Base-by-base conservation (phyloP, 30 jellyfish, hydroid and myxozoan genomes). In the Chironex yamaguchii region DNA sequence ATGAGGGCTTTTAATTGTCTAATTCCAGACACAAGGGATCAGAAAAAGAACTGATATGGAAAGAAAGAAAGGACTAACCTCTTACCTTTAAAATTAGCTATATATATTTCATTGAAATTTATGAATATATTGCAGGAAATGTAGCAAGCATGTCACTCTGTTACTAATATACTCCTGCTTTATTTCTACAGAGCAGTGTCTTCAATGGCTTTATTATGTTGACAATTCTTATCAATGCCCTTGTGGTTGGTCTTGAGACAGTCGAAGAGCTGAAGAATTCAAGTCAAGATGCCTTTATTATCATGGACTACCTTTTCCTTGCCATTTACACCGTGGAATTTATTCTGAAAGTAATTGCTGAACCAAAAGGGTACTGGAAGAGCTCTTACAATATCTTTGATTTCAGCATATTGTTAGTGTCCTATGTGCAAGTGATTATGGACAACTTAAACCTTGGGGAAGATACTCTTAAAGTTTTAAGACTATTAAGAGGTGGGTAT, bases 161-260 rank as follows among this genome's bases (percentile, higher is more conserved):
- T n/a, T n/a, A n/a, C n/a, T n/a, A n/a, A n/a, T n/a, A n/a, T n/a
- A n/a, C n/a, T n/a, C n/a, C n/a, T n/a, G n/a, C n/a, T 42, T 62
- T 87, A 1, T 14, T 35, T n/a, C 71, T 70, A 0, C 64, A 90
- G 97, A 90, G 78, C 68, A 73, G 89, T 1, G 42, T 75, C 2
- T 90, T 90, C 85, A 82, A 84, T 70, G 84, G 79, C 0, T 90
- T 82, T 50, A 85, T 90, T 76, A 90, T 90, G 97, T 50, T 90
- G 2, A 49, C 83, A 62, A 90, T 90, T 49, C 69, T 87, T 22
- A 76, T 90, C 67, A 83, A 90, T 35, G 95, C 97, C 11, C 66
- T 90, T n/a, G 97, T 90, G 26, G 74, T 90, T 76, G 97, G 97
- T 23, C 89, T 90, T 3, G 97, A 82, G 36, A 90, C 97, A 23